Percentiles rank a stretch among this genome's conserved stretches.
phyloP scores from a whole-genome alignment of 2,113 vertebrate genomes.

The Nycticryphes semicollaris region DNA sequence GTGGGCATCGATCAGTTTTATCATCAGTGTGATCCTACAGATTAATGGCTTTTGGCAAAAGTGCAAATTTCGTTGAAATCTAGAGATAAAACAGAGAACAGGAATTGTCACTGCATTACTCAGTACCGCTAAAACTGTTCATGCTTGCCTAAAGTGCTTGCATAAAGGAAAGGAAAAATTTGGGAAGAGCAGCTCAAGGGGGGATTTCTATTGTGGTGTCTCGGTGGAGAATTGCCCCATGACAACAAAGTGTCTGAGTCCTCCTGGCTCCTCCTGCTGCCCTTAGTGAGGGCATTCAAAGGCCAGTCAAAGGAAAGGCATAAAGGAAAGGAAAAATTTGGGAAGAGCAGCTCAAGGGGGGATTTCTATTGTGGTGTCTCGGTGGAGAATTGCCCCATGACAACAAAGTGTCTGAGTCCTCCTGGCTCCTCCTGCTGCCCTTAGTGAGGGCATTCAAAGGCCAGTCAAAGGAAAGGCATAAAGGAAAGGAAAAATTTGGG shows the following conservation, averaged over 20 bases:
- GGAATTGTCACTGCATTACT: background rate
- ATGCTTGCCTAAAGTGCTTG: background rate
- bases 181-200: background rate
- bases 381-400: background rate
- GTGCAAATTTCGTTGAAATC: background rate
- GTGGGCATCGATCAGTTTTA: no score
- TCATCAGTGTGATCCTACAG: background rate
- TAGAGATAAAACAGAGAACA: background rate
- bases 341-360: background rate
- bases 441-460: background rate
- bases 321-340: background rate
- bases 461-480: no score
- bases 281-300: background rate
- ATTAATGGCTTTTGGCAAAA: background rate
- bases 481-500: background rate
- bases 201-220: background rate
- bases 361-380: background rate
- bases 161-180: background rate
- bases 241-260: no score
- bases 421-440: background rate
- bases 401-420: background rate
- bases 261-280: background rate
- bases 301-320: no score
- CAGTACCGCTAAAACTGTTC: background rate
- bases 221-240: background rate